phyloP scores from a whole-genome alignment of 2,888 invertebrate species.

The Andrena dorsata region DNA sequence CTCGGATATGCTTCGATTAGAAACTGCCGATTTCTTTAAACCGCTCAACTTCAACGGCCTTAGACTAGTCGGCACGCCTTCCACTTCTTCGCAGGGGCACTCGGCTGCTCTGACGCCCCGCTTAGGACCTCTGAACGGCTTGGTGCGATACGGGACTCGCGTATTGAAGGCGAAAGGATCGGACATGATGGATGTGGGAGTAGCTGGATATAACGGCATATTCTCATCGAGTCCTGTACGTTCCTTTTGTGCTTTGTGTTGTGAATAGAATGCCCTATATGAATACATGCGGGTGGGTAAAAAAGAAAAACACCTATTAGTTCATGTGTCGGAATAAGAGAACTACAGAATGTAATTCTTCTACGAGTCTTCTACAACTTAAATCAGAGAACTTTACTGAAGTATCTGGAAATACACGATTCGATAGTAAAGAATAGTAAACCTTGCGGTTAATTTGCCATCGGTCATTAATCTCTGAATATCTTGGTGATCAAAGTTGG shows the following conservation, averaged over 20 bases:
- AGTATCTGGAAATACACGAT: slow-evolving; percentile 1
- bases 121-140: slow-evolving; percentile 2
- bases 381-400: not conserved
- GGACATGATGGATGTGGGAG: slow-evolving; percentile 66
- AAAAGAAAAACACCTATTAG: slow-evolving; percentile 68
- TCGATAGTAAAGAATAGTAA: no score
- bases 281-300: slow-evolving; percentile 76
- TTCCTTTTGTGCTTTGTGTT: slow-evolving; percentile 75
- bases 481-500: slow-evolving; percentile 45
- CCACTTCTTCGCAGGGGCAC: slow-evolving; percentile 11
- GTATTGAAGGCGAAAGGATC: slow-evolving; percentile 58
- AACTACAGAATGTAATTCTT: slow-evolving; percentile 2
- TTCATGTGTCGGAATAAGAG: slow-evolving; percentile 10
- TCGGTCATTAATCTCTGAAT: not conserved
- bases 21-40: slow-evolving; percentile 43
- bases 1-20: slow-evolving; percentile 76
- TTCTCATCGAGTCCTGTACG: slow-evolving; percentile 78
- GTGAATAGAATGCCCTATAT: slow-evolving; percentile 77
- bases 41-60: not conserved
- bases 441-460: no score
- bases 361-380: slow-evolving; percentile 1
- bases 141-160: slow-evolving; percentile 60
- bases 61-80: not conserved
- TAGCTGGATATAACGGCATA: slow-evolving; percentile 72
- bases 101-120: slow-evolving; percentile 4